Evolutionary conservation across 2,113 vertebrate species (phyloP).

Genomic region (Dinomys branickii): DNA sequence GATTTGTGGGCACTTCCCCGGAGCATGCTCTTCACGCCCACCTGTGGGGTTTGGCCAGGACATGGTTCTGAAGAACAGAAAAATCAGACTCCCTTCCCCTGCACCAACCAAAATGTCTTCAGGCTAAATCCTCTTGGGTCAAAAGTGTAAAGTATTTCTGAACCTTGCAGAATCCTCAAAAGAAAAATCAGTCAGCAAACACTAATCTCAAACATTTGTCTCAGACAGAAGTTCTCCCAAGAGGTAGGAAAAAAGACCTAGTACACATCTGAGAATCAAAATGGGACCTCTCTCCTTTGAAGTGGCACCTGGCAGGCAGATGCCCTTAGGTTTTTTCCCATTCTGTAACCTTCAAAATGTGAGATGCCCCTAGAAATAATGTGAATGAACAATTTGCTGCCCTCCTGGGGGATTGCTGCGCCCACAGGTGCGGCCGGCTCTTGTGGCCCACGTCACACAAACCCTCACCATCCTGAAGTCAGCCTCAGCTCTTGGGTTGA

Average conservation of each 20-base stretch:
- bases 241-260: not conserved
- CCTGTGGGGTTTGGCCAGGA: not conserved
- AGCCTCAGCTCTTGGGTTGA: not conserved
- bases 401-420: not conserved
- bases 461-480: not conserved
- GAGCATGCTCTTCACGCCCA: not conserved
- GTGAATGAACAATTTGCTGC: not conserved
- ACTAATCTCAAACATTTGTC: not conserved
- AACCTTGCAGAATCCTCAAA: not conserved
- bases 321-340: not conserved
- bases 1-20: accelerated
- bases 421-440: accelerated
- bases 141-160: not conserved
- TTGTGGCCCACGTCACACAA: not conserved
- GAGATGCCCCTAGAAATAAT: not conserved
- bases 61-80: not conserved
- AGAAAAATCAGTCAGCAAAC: not conserved
- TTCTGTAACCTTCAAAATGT: not conserved
- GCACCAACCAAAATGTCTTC: not conserved
- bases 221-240: not conserved
- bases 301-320: not conserved
- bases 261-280: not conserved
- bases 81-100: not conserved
- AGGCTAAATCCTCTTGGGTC: not conserved
- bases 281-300: not conserved